Percentiles rank a stretch among this genome's conserved stretches.
These are phyloP conservation scores for Opisthograptis luteolata DNA, from an alignment of 2,888 invertebrate species.

Conservation along the genomic window DNA sequence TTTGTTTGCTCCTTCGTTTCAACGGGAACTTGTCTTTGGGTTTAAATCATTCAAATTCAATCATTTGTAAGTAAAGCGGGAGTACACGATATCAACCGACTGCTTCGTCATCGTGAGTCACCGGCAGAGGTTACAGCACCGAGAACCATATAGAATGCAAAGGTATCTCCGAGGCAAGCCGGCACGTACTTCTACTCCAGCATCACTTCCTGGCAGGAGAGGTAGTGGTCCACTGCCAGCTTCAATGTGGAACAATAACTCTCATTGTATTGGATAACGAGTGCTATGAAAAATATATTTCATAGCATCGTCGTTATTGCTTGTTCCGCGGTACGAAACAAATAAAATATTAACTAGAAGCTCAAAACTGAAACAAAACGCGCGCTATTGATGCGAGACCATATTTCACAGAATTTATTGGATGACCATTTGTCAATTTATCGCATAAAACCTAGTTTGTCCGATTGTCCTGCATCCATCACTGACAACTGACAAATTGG, in stretches of 20 bases:
- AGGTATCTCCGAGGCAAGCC: too few relatives aligned
- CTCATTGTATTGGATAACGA: not conserved
- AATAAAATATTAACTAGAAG: not conserved
- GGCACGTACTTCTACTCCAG: too few relatives aligned
- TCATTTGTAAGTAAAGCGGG: too few relatives aligned
- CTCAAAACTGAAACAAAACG: not conserved
- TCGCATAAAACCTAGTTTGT: constrained; percentile 7
- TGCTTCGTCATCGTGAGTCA: too few relatives aligned
- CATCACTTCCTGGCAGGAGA: too few relatives aligned
- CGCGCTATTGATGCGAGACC: not conserved
- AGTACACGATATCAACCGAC: too few relatives aligned
- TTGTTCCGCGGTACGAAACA: not conserved
- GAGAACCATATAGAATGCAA: too few relatives aligned
- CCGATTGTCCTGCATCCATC: constrained; percentile 1
- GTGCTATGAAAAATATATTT: too few relatives aligned
- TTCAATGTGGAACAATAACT: too few relatives aligned
- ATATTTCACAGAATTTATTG: constrained; percentile 6
- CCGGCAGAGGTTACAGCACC: too few relatives aligned
- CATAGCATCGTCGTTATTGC: not conserved
- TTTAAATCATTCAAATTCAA: too few relatives aligned
- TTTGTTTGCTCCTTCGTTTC: not conserved
- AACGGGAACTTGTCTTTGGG: not conserved
- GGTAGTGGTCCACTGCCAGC: too few relatives aligned
- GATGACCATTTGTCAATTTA: constrained; percentile 3
- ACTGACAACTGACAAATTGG: constrained; percentile 3